Evolutionary conservation across 2,888 invertebrate species (phyloP).

Genomic region (Euzetes globulus): DNA sequence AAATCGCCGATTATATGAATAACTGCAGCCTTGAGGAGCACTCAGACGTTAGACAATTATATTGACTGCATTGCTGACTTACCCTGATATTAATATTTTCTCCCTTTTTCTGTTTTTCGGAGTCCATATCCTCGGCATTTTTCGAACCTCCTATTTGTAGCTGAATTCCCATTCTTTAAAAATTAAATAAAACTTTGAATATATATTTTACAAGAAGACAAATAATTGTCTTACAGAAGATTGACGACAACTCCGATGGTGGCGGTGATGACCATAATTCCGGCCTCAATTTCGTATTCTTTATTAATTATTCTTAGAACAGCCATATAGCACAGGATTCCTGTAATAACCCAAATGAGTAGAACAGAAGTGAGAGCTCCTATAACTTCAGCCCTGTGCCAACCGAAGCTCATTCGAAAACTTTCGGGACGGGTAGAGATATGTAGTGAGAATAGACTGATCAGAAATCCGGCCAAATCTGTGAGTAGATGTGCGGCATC

Average conservation of each 20-base stretch:
- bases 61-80: too few relatives aligned
- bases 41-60: too few relatives aligned
- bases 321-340: constrained; percentile 86
- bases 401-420: constrained; percentile 78
- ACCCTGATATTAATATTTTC: constrained; percentile 37
- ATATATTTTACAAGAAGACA: too few relatives aligned
- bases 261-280: constrained; percentile 78
- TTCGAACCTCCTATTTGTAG: constrained; percentile 68
- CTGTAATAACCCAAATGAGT: constrained; percentile 96
- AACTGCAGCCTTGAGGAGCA: constrained; percentile 84
- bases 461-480: constrained; percentile 97
- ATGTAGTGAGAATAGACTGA: constrained; percentile 90
- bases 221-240: constrained; percentile 66
- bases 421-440: constrained; percentile 75
- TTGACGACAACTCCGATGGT: constrained; percentile 87
- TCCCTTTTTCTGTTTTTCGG: background rate
- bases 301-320: constrained; percentile 72
- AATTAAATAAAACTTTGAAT: too few relatives aligned
- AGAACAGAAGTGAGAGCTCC: constrained; percentile 95
- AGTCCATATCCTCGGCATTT: constrained; percentile 50
- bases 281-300: constrained; percentile 77
- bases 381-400: constrained; percentile 78
- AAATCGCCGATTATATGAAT: constrained; percentile 96
- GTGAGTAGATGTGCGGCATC: constrained; percentile 97
- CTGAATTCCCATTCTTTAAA: constrained; percentile 92